Base-by-base conservation (phyloP, 2,888 invertebrate genomes). In the Nemoura dubitans region DNA sequence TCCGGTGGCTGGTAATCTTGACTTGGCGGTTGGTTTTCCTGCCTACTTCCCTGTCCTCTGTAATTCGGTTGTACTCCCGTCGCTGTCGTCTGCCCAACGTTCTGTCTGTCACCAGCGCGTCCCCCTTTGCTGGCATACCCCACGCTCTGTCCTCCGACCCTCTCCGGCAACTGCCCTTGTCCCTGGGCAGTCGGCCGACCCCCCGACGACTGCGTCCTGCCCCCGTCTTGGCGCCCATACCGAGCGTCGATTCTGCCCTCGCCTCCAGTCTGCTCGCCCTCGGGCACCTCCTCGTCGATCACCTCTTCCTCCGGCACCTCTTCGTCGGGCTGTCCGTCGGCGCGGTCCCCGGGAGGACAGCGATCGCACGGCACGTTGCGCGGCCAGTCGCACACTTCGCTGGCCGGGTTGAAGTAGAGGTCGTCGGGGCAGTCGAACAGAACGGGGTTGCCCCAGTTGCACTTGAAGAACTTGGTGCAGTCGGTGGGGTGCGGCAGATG, bases 401-500 rank as follows among this genome's bases (percentile, higher is more conserved):
- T 26, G 3, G 0, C n/a, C 10, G 86, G 85, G 85, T 86, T 86
- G 28, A 83, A 86, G 76, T 86, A 59, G 6, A 86, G 86, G 6
- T 43, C 25, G 27, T 36, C 80, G 5, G 85, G 81, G 25, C 86
- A 86, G 21, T 85, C 21, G 10, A 78, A 10, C 25, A 86, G 76
- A 28, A 78, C 29, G 6, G 86, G 59, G 0, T n/a, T 43, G 14
- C 86, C 86, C 78, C 84, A 78, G 26, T 85, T 28, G 16, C 86
- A 86, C 25, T 43, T 59, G 81, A 85, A 86, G 85, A 78, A 86
- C 25, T 77, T 85, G 59, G n/a, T 43, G 59, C 86, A 86, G 30
- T 80, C 59, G 14, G 28, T 81, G n/a, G 86, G 86, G 76, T 86
- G 86, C 0, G 85, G 84, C 16, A 84, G 84, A 27, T 84, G 59